Base-by-base conservation (phyloP, 2,888 invertebrate species). In the Orthonychiurus folsomi region DNA sequence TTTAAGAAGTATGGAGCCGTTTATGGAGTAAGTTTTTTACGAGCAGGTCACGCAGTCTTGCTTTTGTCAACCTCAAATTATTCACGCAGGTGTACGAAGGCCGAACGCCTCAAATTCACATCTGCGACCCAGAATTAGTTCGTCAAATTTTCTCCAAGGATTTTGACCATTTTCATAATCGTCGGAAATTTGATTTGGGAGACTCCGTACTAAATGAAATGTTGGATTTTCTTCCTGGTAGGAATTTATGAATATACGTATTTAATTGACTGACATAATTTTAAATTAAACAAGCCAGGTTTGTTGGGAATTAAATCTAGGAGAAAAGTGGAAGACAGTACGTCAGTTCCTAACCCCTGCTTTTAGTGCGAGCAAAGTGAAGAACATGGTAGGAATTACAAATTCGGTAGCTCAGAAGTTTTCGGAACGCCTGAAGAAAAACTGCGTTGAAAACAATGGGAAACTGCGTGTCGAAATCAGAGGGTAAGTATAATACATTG, bases 21-120 rank as follows among this genome's bases (percentile, higher is more conserved):
- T 68, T 72, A 68, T 65, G 71, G 71, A 59, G 71, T 71, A 68
- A 23, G 64, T 12, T 47, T 25, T n/a, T n/a, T n/a, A n/a, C n/a
- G n/a, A n/a, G n/a, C n/a, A n/a, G n/a, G n/a, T n/a, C n/a, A n/a
- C n/a, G n/a, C n/a, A n/a, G n/a, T n/a, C n/a, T n/a, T n/a, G n/a
- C n/a, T n/a, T n/a, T n/a, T n/a, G n/a, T n/a, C n/a, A n/a, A n/a
- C n/a, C n/a, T n/a, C n/a, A n/a, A n/a, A n/a, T n/a, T n/a, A n/a
- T n/a, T n/a, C n/a, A n/a, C n/a, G n/a, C 28, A 72, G 72, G 63
- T 69, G 0, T 72, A 72, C 48, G 66, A 71, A 47, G 72, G 72
- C 24, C 60, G 66, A 25, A 52, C 48, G 5, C 69, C 72, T n/a
- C 63, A 69, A 60, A 59, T 72, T n/a, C 69, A 68, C 59, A 50